Percentiles rank a stretch among this genome's conserved stretches.
Evolutionary conservation across 2,797 vertebrate genomes (phyloP).

Genomic region (Merluccius polli): DNA sequence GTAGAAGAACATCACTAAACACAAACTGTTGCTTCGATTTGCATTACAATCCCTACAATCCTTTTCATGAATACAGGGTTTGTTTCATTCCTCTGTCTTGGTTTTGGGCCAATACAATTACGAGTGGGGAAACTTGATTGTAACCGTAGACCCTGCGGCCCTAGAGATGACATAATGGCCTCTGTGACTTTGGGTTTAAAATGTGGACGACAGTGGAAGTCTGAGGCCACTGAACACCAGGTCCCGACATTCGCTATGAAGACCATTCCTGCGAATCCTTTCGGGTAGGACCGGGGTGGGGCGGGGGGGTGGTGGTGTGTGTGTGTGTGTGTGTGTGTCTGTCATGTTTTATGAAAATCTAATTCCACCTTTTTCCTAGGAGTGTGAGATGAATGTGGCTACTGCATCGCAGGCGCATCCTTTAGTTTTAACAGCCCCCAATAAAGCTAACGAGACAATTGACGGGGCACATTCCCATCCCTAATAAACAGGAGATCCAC

Average conservation of each 20-base stretch:
- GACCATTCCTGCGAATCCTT: background rate
- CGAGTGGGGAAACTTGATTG: no score
- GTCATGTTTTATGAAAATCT: background rate
- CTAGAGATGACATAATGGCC: background rate
- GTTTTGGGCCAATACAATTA: background rate
- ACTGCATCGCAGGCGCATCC: background rate
- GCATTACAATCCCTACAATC: no score
- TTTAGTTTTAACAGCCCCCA: background rate
- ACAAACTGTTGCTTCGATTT: no score
- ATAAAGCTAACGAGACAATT: background rate
- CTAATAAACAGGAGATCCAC: background rate
- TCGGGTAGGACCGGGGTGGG: background rate
- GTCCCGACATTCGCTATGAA: background rate
- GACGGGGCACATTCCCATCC: background rate
- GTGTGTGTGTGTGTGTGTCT: background rate
- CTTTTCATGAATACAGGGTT: background rate
- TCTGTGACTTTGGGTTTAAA: background rate
- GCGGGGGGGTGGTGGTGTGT: background rate
- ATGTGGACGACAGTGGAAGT: background rate
- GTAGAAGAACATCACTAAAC: no score
- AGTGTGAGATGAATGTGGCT: background rate
- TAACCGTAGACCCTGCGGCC: background rate
- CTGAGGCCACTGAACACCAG: background rate
- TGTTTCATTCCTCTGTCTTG: background rate
- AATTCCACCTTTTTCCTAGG: background rate